phyloP scores from a whole-genome alignment of 2,888 invertebrate genomes.

The Caenorhabditis sinica region DNA sequence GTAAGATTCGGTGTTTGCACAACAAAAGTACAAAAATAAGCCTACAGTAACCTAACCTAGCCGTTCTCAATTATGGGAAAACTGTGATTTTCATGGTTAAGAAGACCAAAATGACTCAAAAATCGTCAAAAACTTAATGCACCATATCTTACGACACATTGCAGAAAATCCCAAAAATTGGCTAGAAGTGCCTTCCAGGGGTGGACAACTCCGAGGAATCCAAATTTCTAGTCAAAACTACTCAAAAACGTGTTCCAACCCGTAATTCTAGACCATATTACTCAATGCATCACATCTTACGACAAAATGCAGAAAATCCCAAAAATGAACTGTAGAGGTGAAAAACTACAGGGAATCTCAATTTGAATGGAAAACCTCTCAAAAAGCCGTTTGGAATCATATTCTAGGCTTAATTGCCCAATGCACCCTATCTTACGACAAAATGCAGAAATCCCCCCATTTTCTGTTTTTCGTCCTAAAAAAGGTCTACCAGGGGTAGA shows the following conservation, averaged over 20 bases:
- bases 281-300: neutral
- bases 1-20: neutral
- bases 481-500: neutral
- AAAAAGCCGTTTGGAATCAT: no score
- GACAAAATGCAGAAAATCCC: neutral
- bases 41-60: no score
- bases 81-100: no score
- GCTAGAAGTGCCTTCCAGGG: neutral
- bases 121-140: neutral
- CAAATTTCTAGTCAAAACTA: neutral
- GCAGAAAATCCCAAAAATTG: neutral
- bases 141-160: neutral
- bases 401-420: no score
- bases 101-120: neutral
- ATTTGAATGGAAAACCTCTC: no score
- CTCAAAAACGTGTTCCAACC: no score
- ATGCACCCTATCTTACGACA: neutral
- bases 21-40: no score
- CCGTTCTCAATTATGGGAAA: no score
- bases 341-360: neutral
- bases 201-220: neutral
- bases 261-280: no score
- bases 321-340: neutral
- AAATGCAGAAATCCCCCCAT: neutral
- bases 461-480: neutral